These are phyloP conservation scores for Pseudocheirus occidentalis DNA, from an alignment of 2,797 vertebrate genomes.

Conservation along the genomic window DNA sequence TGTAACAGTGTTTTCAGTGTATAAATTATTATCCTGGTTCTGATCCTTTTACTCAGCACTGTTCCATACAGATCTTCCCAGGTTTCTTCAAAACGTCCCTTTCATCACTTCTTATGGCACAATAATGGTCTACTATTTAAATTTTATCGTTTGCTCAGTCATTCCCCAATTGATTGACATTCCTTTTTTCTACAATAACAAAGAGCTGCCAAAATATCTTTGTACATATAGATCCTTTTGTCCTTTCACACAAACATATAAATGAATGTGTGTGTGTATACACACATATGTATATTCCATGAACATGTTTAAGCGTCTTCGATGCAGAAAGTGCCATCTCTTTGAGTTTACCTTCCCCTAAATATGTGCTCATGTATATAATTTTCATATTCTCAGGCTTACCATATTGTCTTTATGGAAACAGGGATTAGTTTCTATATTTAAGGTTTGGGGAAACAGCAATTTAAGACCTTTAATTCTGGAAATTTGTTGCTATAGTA, in stretches of 20 bases:
- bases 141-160: background rate
- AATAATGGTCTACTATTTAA: background rate
- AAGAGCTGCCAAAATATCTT: background rate
- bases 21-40: background rate
- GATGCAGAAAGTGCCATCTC: background rate
- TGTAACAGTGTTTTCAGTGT: background rate
- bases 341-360: background rate
- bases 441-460: conserved; percentile 59
- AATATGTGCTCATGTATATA: conserved; percentile 53
- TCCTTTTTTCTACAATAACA: background rate
- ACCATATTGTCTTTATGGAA: conserved; percentile 73
- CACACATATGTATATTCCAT: background rate
- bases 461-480: conserved; percentile 64
- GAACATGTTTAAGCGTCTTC: background rate
- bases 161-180: background rate
- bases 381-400: conserved; percentile 58
- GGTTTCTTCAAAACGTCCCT: background rate
- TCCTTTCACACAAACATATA: background rate
- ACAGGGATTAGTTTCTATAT: conserved; percentile 55
- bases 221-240: background rate
- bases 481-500: conserved; percentile 48
- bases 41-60: background rate
- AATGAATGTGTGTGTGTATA: background rate
- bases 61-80: background rate
- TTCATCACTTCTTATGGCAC: background rate